Conservation (phyloP, 2,797 vertebrate species). For the Rhinichthys osculus region DNA sequence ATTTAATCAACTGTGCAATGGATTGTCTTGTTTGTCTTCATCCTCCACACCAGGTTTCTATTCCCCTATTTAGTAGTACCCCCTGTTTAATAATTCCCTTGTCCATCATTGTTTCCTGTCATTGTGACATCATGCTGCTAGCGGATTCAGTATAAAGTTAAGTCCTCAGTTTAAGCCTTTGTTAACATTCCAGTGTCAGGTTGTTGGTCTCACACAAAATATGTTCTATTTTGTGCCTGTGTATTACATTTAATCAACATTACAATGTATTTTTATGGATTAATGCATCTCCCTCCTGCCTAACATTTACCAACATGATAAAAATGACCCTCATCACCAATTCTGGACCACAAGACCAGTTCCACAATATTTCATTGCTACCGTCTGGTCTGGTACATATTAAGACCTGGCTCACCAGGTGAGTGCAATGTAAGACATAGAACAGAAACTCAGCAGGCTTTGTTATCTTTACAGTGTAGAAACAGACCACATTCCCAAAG, state of each 20-base stretch:
- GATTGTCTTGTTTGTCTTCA: neutral
- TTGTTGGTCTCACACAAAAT: neutral
- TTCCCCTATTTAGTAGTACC: slow-evolving; percentile 7
- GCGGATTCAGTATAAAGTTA: slow-evolving; percentile 3
- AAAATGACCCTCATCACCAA: neutral
- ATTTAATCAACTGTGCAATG: slow-evolving; percentile 5
- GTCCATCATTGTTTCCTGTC: neutral
- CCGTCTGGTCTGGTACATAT: neutral
- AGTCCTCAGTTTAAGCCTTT: neutral
- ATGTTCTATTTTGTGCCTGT: slow-evolving; percentile 1
- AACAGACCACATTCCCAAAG: neutral
- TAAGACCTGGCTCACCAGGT: neutral
- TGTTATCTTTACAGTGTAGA: neutral
- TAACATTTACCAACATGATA: neutral
- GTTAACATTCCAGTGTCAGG: neutral
- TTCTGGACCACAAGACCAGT: neutral
- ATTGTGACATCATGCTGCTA: slow-evolving; percentile 3
- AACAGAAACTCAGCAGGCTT: neutral
- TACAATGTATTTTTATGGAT: slow-evolving; percentile 1
- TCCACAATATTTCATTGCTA: slow-evolving; percentile 1
- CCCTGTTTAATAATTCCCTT: neutral
- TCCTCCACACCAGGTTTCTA: slow-evolving; percentile 6
- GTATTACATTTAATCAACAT: neutral
- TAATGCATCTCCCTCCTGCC: neutral
- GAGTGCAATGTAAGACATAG: neutral